A percentile compares a stretch with the other conserved stretches of the same genome.
phyloP scores from a whole-genome alignment of 2,113 vertebrate species.

The Mus pahari region DNA sequence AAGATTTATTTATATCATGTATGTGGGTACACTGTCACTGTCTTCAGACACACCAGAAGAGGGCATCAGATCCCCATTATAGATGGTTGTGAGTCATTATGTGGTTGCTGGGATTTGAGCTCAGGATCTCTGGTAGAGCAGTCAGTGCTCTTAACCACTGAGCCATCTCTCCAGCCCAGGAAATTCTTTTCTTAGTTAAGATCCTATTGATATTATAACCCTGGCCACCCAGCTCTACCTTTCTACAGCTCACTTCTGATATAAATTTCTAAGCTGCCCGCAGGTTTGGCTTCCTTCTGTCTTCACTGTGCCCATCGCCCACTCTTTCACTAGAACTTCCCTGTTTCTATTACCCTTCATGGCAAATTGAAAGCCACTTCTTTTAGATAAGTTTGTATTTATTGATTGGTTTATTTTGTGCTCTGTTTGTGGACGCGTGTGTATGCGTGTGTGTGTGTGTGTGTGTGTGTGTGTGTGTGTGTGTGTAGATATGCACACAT shows the following conservation, averaged over 20 bases:
- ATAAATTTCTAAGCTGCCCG: neutral
- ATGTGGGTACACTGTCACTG: no score
- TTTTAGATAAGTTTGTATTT: neutral
- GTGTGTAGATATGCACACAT: neutral
- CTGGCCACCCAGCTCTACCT: neutral
- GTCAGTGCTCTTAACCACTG: no score
- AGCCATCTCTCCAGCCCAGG: neutral
- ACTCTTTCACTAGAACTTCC: neutral
- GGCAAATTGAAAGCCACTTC: neutral
- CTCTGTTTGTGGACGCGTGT: neutral
- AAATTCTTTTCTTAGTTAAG: constrained; percentile 10
- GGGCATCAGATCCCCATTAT: no score
- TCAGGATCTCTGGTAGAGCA: no score
- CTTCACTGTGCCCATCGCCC: neutral
- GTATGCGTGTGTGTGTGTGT: neutral
- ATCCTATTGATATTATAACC: neutral
- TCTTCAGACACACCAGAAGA: no score
- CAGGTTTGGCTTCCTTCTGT: neutral
- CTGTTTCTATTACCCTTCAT: neutral
- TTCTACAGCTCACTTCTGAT: neutral
- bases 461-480: neutral
- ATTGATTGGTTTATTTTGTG: no score
- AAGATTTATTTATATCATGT: no score
- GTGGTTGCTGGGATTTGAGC: no score
- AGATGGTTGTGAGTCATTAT: no score